Evolutionary conservation across 2,113 vertebrate species (phyloP).

Genomic region (Syngnathus typhle): DNA sequence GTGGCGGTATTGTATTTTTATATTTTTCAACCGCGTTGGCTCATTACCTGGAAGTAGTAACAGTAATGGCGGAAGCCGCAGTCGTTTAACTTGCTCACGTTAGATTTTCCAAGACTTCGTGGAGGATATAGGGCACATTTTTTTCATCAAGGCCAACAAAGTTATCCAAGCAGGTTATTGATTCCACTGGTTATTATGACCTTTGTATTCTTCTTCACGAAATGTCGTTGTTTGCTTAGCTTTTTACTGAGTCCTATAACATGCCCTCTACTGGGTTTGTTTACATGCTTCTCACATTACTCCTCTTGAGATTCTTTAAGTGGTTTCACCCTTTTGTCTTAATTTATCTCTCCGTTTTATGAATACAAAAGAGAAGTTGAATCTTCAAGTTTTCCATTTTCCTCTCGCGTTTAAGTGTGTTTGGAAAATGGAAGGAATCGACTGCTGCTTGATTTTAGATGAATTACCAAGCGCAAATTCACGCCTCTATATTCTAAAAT

Average conservation of each 20-base stretch:
- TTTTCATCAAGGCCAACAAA: constrained; percentile 9
- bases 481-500: background rate
- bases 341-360: background rate
- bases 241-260: constrained; percentile 16
- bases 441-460: background rate
- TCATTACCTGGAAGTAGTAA: constrained; percentile 26
- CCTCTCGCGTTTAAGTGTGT: background rate
- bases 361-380: background rate
- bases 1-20: background rate
- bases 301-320: background rate
- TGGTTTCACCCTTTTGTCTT: background rate
- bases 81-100: background rate
- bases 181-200: background rate
- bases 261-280: constrained; percentile 28
- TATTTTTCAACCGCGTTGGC: no score
- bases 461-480: background rate
- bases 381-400: background rate
- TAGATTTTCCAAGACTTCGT: background rate
- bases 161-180: constrained; percentile 17
- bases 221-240: constrained; percentile 34
- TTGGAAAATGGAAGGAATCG: background rate
- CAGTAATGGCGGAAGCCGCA: background rate
- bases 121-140: background rate
- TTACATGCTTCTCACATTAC: background rate
- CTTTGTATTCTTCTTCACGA: background rate